Conservation (phyloP, 2,113 vertebrate species). For the Phaethon lepturus region DNA sequence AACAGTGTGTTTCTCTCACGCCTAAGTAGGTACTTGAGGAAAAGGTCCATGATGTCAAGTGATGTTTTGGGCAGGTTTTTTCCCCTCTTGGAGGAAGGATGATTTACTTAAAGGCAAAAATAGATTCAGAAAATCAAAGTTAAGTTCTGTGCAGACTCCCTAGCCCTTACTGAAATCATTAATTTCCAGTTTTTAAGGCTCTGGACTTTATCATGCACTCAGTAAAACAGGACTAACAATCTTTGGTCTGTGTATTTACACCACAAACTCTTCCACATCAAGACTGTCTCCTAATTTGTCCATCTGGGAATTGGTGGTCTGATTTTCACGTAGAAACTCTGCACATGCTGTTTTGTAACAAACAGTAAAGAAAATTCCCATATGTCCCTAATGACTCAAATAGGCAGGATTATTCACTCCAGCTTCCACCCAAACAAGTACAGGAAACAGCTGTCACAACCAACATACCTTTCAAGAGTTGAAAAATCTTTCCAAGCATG, state of each 20-base stretch:
- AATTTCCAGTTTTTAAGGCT: not conserved
- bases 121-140: not conserved
- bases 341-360: not conserved
- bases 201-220: not conserved
- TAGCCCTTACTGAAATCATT: not conserved
- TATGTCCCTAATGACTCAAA: not conserved
- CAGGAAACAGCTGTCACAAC: conserved; percentile 43
- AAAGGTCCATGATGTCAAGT: not conserved
- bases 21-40: not conserved
- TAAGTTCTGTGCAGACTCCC: not conserved
- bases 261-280: not conserved
- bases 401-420: not conserved
- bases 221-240: not conserved
- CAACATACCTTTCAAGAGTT: not conserved
- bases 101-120: not conserved
- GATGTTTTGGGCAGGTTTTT: not conserved
- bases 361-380: not conserved
- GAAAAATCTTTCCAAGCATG: not conserved
- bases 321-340: not conserved
- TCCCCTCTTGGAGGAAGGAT: not conserved
- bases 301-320: not conserved
- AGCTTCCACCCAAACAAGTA: conserved; percentile 17
- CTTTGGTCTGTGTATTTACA: not conserved
- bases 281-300: not conserved
- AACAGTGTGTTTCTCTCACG: not conserved